phyloP scores from a whole-genome alignment of 2,797 vertebrate species.

The Trachops cirrhosus region DNA sequence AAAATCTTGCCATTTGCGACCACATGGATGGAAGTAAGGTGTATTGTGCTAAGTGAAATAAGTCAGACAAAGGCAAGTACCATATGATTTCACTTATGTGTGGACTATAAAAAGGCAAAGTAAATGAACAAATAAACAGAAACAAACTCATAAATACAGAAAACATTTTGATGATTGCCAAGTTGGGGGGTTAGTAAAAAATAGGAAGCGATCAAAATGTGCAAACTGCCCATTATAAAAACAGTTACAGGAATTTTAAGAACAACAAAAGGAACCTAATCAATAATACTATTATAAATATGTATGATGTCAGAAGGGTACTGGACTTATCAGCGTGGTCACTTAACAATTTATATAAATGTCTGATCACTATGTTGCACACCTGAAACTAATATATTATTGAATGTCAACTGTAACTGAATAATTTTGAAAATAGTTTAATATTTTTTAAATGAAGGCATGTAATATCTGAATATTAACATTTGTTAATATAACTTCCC shows the following conservation, averaged over 20 bases:
- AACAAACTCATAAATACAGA: neutral
- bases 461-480: neutral
- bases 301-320: neutral
- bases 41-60: neutral
- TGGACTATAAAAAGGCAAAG: neutral
- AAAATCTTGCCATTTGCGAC: neutral
- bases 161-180: neutral
- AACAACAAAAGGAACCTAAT: neutral
- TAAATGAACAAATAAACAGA: neutral
- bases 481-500: neutral
- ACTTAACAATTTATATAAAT: neutral
- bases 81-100: neutral
- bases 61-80: neutral
- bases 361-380: neutral
- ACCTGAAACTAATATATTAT: neutral
- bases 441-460: neutral
- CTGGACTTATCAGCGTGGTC: neutral
- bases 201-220: neutral
- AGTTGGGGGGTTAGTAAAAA: neutral
- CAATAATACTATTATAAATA: neutral
- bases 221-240: neutral
- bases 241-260: neutral
- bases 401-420: neutral
- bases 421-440: neutral
- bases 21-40: neutral